Conservation (phyloP, 1,140 invertebrate genomes). For the Chelonus insularis region DNA sequence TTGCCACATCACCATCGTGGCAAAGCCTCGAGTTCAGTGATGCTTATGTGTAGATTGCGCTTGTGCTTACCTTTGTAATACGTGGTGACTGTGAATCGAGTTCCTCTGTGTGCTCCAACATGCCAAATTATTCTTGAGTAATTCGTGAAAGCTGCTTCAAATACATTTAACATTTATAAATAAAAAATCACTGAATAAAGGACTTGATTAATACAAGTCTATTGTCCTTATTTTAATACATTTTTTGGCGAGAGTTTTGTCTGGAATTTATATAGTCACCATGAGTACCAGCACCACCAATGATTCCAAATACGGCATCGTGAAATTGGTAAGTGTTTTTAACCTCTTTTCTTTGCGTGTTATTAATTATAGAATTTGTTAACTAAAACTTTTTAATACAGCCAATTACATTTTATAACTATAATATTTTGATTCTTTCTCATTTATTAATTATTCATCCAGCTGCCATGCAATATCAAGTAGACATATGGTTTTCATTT, state of each 20-base stretch:
- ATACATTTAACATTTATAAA: slow-evolving; percentile 1
- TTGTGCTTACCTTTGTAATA: slow-evolving; percentile 38
- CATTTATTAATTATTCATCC: too few species aligned
- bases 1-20: slow-evolving; percentile 55
- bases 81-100: slow-evolving; percentile 33
- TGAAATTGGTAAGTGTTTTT: slow-evolving; percentile 61
- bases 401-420: too few species aligned
- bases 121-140: slow-evolving; percentile 41
- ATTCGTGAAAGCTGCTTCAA: slow-evolving; percentile 31
- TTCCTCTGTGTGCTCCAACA: slow-evolving; percentile 29
- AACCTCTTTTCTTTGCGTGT: background rate
- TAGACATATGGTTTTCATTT: too few species aligned
- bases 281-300: slow-evolving; percentile 32
- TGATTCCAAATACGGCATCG: slow-evolving; percentile 59
- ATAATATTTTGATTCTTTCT: background rate
- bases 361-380: too few species aligned
- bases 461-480: too few species aligned
- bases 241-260: slow-evolving; percentile 1
- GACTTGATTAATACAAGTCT: slow-evolving; percentile 1
- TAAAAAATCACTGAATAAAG: background rate
- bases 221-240: slow-evolving; percentile 12
- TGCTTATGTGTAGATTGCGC: slow-evolving; percentile 50
- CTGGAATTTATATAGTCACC: slow-evolving; percentile 1
- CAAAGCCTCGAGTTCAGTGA: slow-evolving; percentile 42
- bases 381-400: too few species aligned